These are phyloP conservation scores for Clarias batrachus DNA, from an alignment of 2,113 vertebrate species.

Conservation along the genomic window DNA sequence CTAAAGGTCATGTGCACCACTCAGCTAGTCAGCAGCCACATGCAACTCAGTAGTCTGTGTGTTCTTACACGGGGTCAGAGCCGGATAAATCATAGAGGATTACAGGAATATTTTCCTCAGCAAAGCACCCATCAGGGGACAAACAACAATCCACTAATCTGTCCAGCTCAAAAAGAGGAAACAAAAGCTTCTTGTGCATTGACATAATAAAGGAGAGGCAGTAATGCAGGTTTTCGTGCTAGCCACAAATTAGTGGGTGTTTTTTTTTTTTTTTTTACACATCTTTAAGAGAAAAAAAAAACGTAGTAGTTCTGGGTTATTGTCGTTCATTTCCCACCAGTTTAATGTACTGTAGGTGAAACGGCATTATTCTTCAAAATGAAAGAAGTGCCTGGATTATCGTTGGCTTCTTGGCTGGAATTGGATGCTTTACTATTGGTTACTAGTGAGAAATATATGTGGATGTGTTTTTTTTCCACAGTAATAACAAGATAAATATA, in stretches of 20 bases:
- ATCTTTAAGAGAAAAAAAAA: not conserved
- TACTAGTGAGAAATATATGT: not conserved
- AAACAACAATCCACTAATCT: constrained; percentile 17
- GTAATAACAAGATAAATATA: not conserved
- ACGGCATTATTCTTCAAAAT: not conserved
- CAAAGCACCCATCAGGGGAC: constrained; percentile 28
- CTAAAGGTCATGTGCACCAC: not conserved
- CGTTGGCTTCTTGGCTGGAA: not conserved
- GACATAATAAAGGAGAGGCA: not conserved
- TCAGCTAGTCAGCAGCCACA: constrained; percentile 53
- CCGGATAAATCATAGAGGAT: constrained; percentile 34
- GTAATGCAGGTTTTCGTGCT: not conserved
- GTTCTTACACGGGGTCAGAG: constrained; percentile 7
- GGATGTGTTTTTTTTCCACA: not conserved
- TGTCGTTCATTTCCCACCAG: not conserved
- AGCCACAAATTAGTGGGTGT: not conserved
- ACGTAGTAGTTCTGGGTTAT: not conserved
- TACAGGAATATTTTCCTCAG: constrained; percentile 15
- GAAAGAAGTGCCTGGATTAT: not conserved
- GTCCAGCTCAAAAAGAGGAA: constrained; percentile 16
- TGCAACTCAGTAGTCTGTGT: constrained; percentile 51
- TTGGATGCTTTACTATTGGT: not conserved
- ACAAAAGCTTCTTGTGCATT: not conserved
- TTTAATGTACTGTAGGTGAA: not conserved
- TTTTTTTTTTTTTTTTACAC: not conserved